A percentile compares a stretch with the other conserved stretches of the same genome.
These are phyloP conservation scores for Chrysotoxum bicinctum DNA, from an alignment of 2,888 invertebrate genomes.

Conservation along the genomic window DNA sequence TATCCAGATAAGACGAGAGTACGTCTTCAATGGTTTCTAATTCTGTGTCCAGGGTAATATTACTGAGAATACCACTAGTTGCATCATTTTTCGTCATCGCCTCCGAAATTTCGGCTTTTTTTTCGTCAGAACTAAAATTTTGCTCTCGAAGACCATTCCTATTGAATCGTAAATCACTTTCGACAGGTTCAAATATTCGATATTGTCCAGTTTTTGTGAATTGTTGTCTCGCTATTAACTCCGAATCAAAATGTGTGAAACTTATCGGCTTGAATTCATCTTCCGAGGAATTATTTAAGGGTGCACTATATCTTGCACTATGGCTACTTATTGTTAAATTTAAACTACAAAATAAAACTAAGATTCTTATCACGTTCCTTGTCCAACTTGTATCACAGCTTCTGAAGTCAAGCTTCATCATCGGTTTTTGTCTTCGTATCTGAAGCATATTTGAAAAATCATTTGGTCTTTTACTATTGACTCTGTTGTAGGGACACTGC, in stretches of 20 bases:
- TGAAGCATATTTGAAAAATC: conserved; percentile 44
- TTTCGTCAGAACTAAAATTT: neutral
- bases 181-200: conserved; percentile 77
- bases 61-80: conserved; percentile 2
- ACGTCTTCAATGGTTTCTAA: conserved; percentile 76
- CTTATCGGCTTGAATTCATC: conserved; percentile 78
- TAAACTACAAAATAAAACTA: conserved; percentile 58
- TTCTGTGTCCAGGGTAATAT: conserved; percentile 73
- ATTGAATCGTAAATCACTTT: conserved; percentile 76
- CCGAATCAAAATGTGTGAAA: conserved; percentile 76
- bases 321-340: conserved; percentile 62
- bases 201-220: conserved; percentile 79
- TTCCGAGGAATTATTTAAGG: conserved; percentile 41
- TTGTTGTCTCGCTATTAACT: conserved; percentile 77
- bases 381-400: conserved; percentile 60
- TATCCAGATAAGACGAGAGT: conserved; percentile 77
- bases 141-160: neutral
- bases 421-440: conserved; percentile 40
- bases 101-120: neutral
- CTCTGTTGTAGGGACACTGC: neutral
- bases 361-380: conserved; percentile 5
- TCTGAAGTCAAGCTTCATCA: conserved; percentile 32
- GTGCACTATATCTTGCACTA: conserved; percentile 66
- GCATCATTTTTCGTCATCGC: neutral
- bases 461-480: conserved; percentile 41